A percentile compares a stretch with the other conserved stretches of the same genome.
Conservation (phyloP, 2,888 invertebrate genomes). For the Aphidoletes aphidimyza region DNA sequence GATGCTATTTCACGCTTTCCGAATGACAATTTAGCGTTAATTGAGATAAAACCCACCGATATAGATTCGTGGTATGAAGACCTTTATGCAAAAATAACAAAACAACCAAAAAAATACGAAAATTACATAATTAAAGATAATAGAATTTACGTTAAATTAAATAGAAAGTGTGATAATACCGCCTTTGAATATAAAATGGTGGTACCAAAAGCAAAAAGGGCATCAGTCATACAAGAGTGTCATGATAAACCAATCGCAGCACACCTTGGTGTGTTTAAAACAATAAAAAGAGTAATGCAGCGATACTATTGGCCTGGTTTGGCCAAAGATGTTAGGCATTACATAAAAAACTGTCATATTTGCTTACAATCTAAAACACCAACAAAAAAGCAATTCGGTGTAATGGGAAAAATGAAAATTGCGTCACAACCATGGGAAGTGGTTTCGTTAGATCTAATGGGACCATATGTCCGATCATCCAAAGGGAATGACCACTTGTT, state of each 20-base stretch:
- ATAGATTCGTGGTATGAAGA: too few species aligned
- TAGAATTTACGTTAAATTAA: too few species aligned
- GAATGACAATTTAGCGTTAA: too few species aligned
- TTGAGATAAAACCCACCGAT: too few species aligned
- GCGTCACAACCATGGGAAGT: slow-evolving; percentile 45
- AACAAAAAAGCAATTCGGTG: background rate
- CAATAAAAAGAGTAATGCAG: background rate
- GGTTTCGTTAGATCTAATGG: slow-evolving; percentile 39
- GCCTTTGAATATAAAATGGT: too few species aligned
- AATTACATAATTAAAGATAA: too few species aligned
- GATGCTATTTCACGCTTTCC: too few species aligned
- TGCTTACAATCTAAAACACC: background rate
- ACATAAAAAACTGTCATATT: background rate
- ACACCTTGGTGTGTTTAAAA: slow-evolving; percentile 13
- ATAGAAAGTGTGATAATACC: too few species aligned
- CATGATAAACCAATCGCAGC: slow-evolving; percentile 52
- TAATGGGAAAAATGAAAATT: background rate
- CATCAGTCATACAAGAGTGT: background rate
- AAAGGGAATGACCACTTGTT: background rate
- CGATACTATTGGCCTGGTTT: slow-evolving; percentile 55
- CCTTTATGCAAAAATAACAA: too few species aligned
- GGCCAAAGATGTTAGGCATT: background rate
- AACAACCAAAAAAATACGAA: too few species aligned
- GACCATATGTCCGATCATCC: slow-evolving; percentile 4
- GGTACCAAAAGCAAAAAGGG: too few species aligned